Evolutionary conservation across 1,140 invertebrate species (phyloP).

Genomic region (Trialeurodes vaporariorum): DNA sequence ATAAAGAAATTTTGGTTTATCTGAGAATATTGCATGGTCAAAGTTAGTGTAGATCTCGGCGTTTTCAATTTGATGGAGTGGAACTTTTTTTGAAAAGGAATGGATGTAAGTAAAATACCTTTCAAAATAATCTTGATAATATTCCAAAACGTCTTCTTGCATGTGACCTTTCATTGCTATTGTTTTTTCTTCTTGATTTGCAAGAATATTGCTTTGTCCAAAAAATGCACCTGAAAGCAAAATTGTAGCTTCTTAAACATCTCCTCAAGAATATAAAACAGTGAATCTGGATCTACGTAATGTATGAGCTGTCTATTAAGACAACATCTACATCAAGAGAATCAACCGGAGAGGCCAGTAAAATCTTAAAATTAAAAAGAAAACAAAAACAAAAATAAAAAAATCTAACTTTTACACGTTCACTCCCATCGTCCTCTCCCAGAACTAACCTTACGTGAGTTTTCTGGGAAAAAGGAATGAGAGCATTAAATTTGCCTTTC

Average conservation of each 20-base stretch:
- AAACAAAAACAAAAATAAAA: too few relatives aligned
- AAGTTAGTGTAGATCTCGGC: conserved; percentile 38
- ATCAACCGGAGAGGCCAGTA: too few relatives aligned
- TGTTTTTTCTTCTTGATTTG: conserved; percentile 38
- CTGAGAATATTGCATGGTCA: conserved; percentile 38
- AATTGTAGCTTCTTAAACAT: background rate
- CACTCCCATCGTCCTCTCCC: too few relatives aligned
- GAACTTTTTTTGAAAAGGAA: conserved; percentile 13
- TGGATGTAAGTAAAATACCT: background rate
- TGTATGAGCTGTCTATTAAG: too few relatives aligned
- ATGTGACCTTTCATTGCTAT: conserved; percentile 41
- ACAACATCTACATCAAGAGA: too few relatives aligned
- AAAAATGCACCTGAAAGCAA: conserved; percentile 39
- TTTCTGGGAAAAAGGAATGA: too few relatives aligned
- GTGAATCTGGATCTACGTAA: too few relatives aligned
- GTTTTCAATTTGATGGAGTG: conserved; percentile 33
- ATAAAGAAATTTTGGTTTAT: conserved; percentile 39
- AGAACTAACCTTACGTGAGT: too few relatives aligned
- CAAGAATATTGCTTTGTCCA: conserved; percentile 42
- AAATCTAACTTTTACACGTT: too few relatives aligned
- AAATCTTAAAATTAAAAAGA: too few relatives aligned
- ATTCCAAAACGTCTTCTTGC: conserved; percentile 36
- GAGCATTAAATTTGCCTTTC: too few relatives aligned
- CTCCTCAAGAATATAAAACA: too few relatives aligned
- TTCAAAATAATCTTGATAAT: conserved; percentile 45